phyloP scores from a whole-genome alignment of 2,113 vertebrate genomes.

The Albula goreensis region DNA sequence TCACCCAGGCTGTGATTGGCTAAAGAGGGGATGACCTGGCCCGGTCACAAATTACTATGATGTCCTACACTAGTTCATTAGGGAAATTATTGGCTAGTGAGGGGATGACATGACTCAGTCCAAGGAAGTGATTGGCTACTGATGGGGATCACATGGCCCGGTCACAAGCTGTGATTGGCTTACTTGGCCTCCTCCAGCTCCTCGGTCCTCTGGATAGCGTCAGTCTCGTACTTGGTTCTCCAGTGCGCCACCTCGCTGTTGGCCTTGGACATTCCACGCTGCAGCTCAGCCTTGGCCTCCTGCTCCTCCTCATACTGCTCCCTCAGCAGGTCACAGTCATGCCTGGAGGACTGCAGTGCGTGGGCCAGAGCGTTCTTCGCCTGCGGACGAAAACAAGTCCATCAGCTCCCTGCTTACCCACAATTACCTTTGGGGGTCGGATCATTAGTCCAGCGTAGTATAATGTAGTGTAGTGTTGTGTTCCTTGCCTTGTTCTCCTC shows the following conservation, averaged over 20 bases:
- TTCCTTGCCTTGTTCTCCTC: constrained; percentile 85
- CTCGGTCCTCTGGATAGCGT: constrained; percentile 90
- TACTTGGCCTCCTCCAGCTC: constrained; percentile 95
- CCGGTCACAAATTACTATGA: too few relatives aligned
- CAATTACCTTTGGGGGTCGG: too few relatives aligned
- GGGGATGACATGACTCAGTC: too few relatives aligned
- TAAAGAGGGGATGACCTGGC: too few relatives aligned
- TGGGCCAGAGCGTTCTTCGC: constrained; percentile 85
- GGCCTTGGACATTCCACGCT: constrained; percentile 86
- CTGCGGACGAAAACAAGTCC: constrained; percentile 55
- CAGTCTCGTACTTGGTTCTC: constrained; percentile 91
- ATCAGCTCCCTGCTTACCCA: not conserved
- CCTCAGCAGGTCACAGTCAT: constrained; percentile 86
- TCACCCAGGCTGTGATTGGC: constrained; percentile 32
- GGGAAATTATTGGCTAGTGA: too few relatives aligned
- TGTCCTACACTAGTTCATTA: too few relatives aligned
- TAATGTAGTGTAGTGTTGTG: too few relatives aligned
- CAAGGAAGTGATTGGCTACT: too few relatives aligned
- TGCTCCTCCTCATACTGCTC: constrained; percentile 92
- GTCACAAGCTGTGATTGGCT: constrained; percentile 36
- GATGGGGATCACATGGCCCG: too few relatives aligned
- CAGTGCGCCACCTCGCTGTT: constrained; percentile 89
- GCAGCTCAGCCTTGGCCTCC: constrained; percentile 84
- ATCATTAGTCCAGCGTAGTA: too few relatives aligned
- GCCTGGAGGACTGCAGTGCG: constrained; percentile 82